Evolutionary conservation across 2,888 invertebrate species (phyloP).

Genomic region (Ceramica pisi): DNA sequence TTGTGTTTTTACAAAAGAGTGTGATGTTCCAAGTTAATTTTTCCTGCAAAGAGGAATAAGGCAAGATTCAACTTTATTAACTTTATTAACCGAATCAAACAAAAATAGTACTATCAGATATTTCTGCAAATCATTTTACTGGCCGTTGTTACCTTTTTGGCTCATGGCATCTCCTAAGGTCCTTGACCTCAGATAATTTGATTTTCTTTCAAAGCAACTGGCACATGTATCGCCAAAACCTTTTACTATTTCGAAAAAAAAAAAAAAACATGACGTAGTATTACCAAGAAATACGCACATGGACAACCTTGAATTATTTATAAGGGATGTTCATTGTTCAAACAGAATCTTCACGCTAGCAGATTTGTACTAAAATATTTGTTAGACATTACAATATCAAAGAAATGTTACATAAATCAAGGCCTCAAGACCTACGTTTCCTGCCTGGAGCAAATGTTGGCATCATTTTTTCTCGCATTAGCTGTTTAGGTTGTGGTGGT

Average conservation of each 20-base stretch:
- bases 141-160: neutral
- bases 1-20: too few relatives aligned
- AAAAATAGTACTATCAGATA: neutral
- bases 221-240: neutral
- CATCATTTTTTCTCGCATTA: too few relatives aligned
- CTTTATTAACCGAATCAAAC: too few relatives aligned
- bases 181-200: neutral
- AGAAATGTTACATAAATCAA: constrained; percentile 10
- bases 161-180: neutral
- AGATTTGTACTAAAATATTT: constrained; percentile 10
- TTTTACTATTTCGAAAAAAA: too few relatives aligned
- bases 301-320: constrained; percentile 22
- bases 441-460: neutral
- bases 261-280: neutral
- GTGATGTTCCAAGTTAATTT: too few relatives aligned
- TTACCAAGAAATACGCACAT: neutral
- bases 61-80: too few relatives aligned
- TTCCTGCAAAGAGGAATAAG: too few relatives aligned
- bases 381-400: constrained; percentile 26
- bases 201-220: neutral
- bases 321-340: constrained; percentile 1
- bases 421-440: neutral
- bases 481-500: too few relatives aligned
- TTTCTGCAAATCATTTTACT: neutral
- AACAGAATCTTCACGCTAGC: constrained; percentile 9